These are phyloP conservation scores for Holacanthella duospinosa DNA, from an alignment of 2,888 invertebrate genomes.

Conservation along the genomic window DNA sequence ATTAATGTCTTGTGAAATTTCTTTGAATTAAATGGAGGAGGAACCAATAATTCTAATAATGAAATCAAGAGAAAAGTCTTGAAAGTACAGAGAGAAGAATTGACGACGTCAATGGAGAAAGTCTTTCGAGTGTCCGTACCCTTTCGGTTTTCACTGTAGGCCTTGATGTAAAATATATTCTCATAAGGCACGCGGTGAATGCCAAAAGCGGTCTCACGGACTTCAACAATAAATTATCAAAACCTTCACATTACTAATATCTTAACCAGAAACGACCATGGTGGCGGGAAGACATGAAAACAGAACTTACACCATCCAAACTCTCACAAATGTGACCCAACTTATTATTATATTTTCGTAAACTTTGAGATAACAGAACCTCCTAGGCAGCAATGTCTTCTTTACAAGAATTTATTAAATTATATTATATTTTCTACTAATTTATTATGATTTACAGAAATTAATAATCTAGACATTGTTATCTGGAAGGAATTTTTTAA, in stretches of 20 bases:
- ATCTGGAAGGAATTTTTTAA: too few relatives aligned
- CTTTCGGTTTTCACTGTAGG: conserved; percentile 75
- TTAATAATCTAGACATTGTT: too few relatives aligned
- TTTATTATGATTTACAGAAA: too few relatives aligned
- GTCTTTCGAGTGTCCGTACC: conserved; percentile 19
- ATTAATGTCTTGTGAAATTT: conserved; percentile 3
- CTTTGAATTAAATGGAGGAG: not conserved
- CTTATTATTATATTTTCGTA: too few relatives aligned
- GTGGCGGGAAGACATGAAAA: too few relatives aligned
- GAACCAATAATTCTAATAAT: not conserved
- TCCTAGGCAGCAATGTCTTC: too few relatives aligned
- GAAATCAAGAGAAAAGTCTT: conserved; percentile 2
- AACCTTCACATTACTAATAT: not conserved
- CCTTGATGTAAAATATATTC: conserved; percentile 69
- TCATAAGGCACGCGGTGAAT: conserved; percentile 99
- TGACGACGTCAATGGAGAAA: conserved; percentile 8
- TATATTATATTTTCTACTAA: too few relatives aligned
- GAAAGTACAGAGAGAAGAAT: conserved; percentile 6
- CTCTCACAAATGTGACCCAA: too few relatives aligned
- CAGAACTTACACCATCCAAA: too few relatives aligned
- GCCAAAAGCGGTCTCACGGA: conserved; percentile 74
- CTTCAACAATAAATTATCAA: not conserved
- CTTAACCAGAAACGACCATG: not conserved
- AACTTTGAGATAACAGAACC: too few relatives aligned
- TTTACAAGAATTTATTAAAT: too few relatives aligned